These are phyloP conservation scores for Balearica regulorum DNA, from an alignment of 2,797 vertebrate genomes.

Conservation along the genomic window DNA sequence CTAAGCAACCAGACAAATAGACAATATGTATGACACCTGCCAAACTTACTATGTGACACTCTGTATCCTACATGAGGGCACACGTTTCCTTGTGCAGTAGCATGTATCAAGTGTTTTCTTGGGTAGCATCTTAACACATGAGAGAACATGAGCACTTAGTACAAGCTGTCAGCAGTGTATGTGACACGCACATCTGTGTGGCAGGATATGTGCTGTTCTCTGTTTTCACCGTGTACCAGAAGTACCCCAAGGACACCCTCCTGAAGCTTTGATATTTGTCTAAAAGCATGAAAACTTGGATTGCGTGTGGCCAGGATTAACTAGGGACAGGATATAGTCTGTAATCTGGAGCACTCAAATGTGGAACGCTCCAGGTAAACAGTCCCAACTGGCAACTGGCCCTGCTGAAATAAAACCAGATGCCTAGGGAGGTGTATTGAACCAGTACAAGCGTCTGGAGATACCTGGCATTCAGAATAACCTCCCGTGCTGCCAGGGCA, in stretches of 20 bases:
- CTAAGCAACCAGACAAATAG: slow-evolving; percentile 39
- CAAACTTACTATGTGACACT: not conserved
- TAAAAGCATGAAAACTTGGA: slow-evolving; percentile 26
- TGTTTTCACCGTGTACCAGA: not conserved
- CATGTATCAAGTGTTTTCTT: not conserved
- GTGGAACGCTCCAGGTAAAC: slow-evolving; percentile 25
- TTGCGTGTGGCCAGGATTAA: slow-evolving; percentile 59
- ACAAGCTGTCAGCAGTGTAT: not conserved
- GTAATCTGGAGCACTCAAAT: slow-evolving; percentile 38
- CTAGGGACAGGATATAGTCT: slow-evolving; percentile 52
- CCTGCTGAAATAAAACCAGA: slow-evolving; percentile 50
- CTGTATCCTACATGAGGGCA: not conserved
- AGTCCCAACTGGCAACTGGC: slow-evolving; percentile 38
- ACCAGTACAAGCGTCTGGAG: slow-evolving; percentile 19
- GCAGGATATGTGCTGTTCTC: not conserved
- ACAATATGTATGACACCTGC: slow-evolving; percentile 45
- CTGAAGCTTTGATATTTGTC: slow-evolving; percentile 49
- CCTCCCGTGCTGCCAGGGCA: not conserved
- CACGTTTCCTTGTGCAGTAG: not conserved
- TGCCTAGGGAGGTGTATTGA: not conserved
- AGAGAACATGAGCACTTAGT: not conserved
- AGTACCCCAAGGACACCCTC: slow-evolving; percentile 19
- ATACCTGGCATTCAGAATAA: slow-evolving; percentile 6
- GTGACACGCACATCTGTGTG: not conserved
- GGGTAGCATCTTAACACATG: not conserved